A percentile compares a stretch with the other conserved stretches of the same genome.
phyloP scores from a whole-genome alignment of 2,113 vertebrate genomes.

The Cyanoliseus patagonus region DNA sequence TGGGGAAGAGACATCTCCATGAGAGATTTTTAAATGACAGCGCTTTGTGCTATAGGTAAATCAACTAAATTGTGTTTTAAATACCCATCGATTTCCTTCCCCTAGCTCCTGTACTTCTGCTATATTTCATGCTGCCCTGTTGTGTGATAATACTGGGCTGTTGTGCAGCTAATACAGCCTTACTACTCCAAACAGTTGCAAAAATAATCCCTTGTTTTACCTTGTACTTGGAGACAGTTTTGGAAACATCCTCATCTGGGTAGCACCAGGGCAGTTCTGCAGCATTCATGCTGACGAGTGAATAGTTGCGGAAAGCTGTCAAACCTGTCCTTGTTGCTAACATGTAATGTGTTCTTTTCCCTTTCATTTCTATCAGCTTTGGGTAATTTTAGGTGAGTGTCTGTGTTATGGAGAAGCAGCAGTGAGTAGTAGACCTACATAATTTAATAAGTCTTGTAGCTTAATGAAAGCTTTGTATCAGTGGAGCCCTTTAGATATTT shows the following conservation, averaged over 20 bases:
- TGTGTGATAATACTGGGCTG: not conserved
- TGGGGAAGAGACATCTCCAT: not conserved
- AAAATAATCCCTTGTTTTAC: not conserved
- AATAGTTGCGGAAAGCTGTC: not conserved
- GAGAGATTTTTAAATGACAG: conserved; percentile 26
- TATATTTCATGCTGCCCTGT: not conserved
- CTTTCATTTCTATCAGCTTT: not conserved
- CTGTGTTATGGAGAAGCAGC: not conserved
- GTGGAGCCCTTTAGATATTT: not conserved
- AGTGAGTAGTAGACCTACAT: not conserved
- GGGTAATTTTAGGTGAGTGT: not conserved
- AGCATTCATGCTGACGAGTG: not conserved
- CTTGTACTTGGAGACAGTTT: not conserved
- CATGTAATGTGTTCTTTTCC: not conserved
- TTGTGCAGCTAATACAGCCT: not conserved
- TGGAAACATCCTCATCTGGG: not conserved
- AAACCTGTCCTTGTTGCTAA: not conserved
- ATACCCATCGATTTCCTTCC: conserved; percentile 23
- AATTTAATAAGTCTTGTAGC: not conserved
- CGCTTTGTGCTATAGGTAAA: conserved; percentile 14
- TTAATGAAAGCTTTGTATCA: not conserved
- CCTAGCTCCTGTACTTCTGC: not conserved
- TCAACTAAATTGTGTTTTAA: conserved; percentile 50
- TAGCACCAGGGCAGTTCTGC: not conserved
- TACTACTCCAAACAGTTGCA: not conserved